These are phyloP conservation scores for Anhinga anhinga DNA, from an alignment of 2,113 vertebrate species.

Conservation along the genomic window DNA sequence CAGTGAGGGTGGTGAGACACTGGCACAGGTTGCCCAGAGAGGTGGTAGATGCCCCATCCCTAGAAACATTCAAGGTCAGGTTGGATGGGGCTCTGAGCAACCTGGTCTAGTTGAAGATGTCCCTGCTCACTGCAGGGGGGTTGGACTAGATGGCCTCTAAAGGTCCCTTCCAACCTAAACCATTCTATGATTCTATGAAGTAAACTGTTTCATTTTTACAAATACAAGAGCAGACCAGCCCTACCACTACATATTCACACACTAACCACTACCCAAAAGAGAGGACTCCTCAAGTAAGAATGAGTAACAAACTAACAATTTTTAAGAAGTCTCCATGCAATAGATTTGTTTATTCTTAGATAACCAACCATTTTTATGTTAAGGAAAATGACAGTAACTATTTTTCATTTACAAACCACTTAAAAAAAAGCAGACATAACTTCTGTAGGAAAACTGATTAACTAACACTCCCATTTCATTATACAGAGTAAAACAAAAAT, in stretches of 20 bases:
- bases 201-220: not conserved
- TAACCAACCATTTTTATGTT: not conserved
- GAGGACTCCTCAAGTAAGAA: not conserved
- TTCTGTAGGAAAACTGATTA: not conserved
- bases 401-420: not conserved
- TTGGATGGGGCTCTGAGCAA: too few relatives aligned
- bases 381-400: not conserved
- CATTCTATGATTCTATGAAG: not conserved
- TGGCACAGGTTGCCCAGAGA: too few relatives aligned
- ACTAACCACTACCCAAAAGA: not conserved
- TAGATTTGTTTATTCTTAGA: not conserved
- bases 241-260: not conserved
- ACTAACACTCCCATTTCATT: not conserved
- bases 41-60: too few relatives aligned
- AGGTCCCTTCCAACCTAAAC: too few relatives aligned
- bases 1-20: too few relatives aligned
- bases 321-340: not conserved
- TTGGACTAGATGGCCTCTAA: too few relatives aligned
- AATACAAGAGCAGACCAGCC: not conserved
- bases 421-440: not conserved
- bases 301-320: not conserved
- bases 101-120: too few relatives aligned
- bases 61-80: too few relatives aligned
- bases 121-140: too few relatives aligned
- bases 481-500: not conserved